phyloP scores from a whole-genome alignment of 2,888 invertebrate genomes.

The Ichneumoninae sp. region DNA sequence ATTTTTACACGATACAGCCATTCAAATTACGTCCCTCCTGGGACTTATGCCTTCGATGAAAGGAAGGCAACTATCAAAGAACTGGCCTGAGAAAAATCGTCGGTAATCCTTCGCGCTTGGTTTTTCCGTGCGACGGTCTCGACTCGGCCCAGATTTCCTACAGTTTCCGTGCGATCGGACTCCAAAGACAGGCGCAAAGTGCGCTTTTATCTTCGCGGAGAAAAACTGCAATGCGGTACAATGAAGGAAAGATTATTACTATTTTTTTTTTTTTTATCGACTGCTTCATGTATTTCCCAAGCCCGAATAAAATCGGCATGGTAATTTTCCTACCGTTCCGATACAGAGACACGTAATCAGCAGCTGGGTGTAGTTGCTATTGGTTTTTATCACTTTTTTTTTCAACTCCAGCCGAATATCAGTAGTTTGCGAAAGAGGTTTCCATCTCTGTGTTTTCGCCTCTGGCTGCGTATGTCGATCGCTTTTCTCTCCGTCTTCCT shows the following conservation, averaged over 20 bases:
- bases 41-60: neutral
- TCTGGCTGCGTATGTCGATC: neutral
- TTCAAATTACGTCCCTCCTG: neutral
- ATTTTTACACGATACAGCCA: neutral
- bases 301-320: neutral
- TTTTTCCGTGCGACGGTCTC: neutral
- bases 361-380: neutral
- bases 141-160: neutral
- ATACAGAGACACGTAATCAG: neutral
- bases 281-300: neutral
- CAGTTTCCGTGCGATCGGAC: neutral
- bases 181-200: neutral
- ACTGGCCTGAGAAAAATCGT: neutral
- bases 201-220: neutral
- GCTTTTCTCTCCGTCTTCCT: neutral
- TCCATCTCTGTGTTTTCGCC: neutral
- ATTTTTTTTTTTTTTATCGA: neutral
- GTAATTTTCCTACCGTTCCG: neutral
- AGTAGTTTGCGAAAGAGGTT: neutral
- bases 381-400: slow-evolving; percentile 2
- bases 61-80: neutral
- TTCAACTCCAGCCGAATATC: neutral
- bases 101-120: neutral
- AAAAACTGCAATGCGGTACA: neutral
- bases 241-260: neutral